Base-by-base conservation (phyloP, 2,797 vertebrate genomes). In the Sebastes vulpes region DNA sequence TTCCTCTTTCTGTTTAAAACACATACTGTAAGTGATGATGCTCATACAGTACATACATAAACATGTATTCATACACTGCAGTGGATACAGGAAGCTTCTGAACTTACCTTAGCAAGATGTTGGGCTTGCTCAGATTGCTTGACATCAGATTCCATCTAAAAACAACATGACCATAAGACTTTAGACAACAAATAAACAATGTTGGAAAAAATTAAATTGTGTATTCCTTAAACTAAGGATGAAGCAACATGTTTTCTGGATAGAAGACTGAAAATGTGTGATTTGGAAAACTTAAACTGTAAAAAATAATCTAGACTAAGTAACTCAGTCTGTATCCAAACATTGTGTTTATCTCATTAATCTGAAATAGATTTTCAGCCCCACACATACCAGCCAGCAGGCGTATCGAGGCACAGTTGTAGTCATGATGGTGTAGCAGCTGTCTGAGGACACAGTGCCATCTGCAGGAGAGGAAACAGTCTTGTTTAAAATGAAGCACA, bases 381-480 rank as follows among this genome's bases (percentile, higher is more conserved):
- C n/a, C 46, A 58, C 57, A 87, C 96, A 81, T 90, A 99, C 98
- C 97, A 97, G 95, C 98, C 98, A 99, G 90, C 97, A 98, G 26
- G 96, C 91, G 0, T 97, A 97, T 81, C 97, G 96, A 8, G 98
- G 98, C 82, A 99, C 95, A 3, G 92, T 95, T 0, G 97, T 95
- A 0, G 98, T 99, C 86, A 99, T 95, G 75, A 99, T 80, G 58
- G 97, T 80, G 93, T 93, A 98, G 84, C 94, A 97, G 95, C 93
- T 97, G 92, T 99, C 97, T 93, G 96, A 94, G 71, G 88, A 96
- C 84, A 97, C 92, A 89, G 95, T 94, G 95, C 97, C 98, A 97
- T 98, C 99, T 99, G 94, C 84, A 96, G 96, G 95, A 92, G 89
- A 90, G 4, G 70, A 65, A 59, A 78, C 32, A 78, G 9, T 76